Conservation (phyloP, 2,888 invertebrate genomes). For the Entomobrya proxima region DNA sequence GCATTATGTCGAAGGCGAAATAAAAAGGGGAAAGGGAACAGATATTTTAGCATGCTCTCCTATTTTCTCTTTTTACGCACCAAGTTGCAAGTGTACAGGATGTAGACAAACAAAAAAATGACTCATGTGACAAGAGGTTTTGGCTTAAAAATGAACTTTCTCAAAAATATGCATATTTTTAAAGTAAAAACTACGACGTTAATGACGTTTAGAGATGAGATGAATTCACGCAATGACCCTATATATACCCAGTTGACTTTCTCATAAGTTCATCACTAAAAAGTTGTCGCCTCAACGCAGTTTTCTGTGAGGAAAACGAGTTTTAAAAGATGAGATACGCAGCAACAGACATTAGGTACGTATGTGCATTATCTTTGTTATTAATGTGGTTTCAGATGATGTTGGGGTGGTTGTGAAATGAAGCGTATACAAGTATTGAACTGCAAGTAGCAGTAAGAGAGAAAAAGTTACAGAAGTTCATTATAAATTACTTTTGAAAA, state of each 20-base stretch:
- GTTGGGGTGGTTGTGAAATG: not conserved
- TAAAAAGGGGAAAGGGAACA: conserved; percentile 32
- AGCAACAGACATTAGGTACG: not conserved
- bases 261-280: not conserved
- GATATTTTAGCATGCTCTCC: conserved; percentile 23
- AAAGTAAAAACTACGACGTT: not conserved
- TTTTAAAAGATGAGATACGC: conserved; percentile 5
- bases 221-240: not conserved
- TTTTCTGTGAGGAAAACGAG: conserved; percentile 29
- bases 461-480: conserved; percentile 16
- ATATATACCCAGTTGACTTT: not conserved
- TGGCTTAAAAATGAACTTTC: conserved; percentile 23
- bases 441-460: conserved; percentile 5
- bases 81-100: not conserved
- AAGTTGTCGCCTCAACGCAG: not conserved
- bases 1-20: conserved; percentile 46
- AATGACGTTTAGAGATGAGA: not conserved
- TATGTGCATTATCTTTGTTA: not conserved
- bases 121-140: not conserved
- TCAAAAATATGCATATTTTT: not conserved
- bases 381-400: not conserved
- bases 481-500: not conserved
- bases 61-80: not conserved
- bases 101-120: not conserved
- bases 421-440: not conserved